Conservation (phyloP, 2,888 invertebrate genomes). For the Cephus spinipes region DNA sequence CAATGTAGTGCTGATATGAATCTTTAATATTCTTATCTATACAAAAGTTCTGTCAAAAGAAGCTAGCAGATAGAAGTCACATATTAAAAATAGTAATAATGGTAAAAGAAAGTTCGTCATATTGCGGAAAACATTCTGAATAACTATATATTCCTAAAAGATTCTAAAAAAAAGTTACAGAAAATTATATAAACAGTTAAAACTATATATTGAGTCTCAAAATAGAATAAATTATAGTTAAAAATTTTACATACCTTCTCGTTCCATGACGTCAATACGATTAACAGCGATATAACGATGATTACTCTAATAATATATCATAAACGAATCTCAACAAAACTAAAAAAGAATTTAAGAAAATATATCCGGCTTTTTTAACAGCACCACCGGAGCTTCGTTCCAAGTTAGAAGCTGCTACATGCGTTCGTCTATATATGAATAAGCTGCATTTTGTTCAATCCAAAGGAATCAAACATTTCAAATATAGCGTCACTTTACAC, state of each 20-base stretch:
- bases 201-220: background rate
- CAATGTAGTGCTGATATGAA: no score
- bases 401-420: background rate
- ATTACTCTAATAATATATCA: background rate
- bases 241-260: background rate
- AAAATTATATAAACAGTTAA: background rate
- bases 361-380: background rate
- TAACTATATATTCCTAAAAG: background rate
- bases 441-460: background rate
- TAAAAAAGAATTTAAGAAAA: background rate
- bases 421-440: background rate
- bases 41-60: background rate
- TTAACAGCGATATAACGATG: background rate
- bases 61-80: background rate
- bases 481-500: background rate
- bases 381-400: background rate
- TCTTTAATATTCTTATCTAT: background rate
- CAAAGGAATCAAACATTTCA: background rate
- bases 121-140: background rate
- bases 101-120: background rate
- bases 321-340: background rate
- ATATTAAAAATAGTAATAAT: background rate
- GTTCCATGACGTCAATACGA: background rate
- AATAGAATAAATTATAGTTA: background rate
- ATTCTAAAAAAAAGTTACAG: background rate